Conservation (phyloP, 2,888 invertebrate genomes). For the Diloba caeruleocephala region DNA sequence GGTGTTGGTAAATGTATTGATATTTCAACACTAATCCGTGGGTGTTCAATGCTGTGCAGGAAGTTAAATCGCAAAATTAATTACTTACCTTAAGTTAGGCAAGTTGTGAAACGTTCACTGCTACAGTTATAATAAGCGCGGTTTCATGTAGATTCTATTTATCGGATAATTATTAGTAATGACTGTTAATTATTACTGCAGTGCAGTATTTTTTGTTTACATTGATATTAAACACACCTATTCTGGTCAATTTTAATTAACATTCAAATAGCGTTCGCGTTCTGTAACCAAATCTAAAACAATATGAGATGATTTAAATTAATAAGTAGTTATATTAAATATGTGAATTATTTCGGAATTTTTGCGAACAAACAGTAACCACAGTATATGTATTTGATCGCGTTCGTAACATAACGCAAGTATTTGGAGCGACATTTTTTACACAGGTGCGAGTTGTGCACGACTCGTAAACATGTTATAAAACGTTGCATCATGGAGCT, state of each 20-base stretch:
- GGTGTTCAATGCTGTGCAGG: slow-evolving; percentile 40
- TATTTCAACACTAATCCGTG: slow-evolving; percentile 37
- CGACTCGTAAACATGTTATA: slow-evolving; percentile 60
- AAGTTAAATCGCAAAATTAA: slow-evolving; percentile 48
- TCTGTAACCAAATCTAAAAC: slow-evolving; percentile 25
- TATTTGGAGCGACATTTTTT: slow-evolving; percentile 58
- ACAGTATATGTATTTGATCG: slow-evolving; percentile 28
- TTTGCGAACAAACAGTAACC: slow-evolving; percentile 23
- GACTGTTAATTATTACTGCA: slow-evolving; percentile 17
- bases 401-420: slow-evolving; percentile 45
- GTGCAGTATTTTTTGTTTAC: slow-evolving; percentile 20
- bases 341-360: slow-evolving; percentile 27
- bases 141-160: slow-evolving; percentile 34
- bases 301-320: slow-evolving; percentile 28
- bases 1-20: slow-evolving; percentile 16
- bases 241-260: slow-evolving; percentile 29
- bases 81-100: slow-evolving; percentile 40
- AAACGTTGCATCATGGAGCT: slow-evolving; percentile 66
- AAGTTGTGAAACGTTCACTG: slow-evolving; percentile 40
- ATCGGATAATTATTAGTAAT: slow-evolving; percentile 36
- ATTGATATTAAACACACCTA: slow-evolving; percentile 22
- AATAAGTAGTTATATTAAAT: slow-evolving; percentile 11
- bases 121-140: slow-evolving; percentile 27
- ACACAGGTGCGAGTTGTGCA: slow-evolving; percentile 42
- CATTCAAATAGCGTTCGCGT: slow-evolving; percentile 20